phyloP scores from a whole-genome alignment of 2,888 invertebrate species.

The Tinea semifulvella region DNA sequence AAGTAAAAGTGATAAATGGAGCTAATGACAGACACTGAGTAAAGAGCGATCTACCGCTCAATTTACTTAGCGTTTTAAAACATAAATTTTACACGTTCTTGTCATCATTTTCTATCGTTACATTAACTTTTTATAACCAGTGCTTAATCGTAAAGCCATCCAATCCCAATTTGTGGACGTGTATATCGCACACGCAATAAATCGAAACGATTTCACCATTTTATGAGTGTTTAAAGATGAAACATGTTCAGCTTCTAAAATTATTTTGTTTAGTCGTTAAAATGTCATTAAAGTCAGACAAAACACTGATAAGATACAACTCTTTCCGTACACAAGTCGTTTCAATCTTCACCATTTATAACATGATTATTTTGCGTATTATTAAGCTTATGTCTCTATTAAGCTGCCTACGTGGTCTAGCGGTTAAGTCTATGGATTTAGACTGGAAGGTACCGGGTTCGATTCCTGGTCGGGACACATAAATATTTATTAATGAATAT shows the following conservation, averaged over 20 bases:
- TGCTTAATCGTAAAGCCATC: constrained; percentile 9
- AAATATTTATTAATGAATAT: too few species aligned
- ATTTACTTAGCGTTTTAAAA: not conserved
- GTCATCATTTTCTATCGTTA: constrained; percentile 11
- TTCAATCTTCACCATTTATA: not conserved
- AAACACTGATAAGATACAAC: constrained; percentile 16
- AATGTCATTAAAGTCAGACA: constrained; percentile 28
- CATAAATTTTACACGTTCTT: constrained; percentile 1
- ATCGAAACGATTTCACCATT: constrained; percentile 13
- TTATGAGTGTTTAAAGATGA: constrained; percentile 14
- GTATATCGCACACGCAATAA: constrained; percentile 13
- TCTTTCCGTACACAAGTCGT: constrained; percentile 21
- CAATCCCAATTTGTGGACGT: constrained; percentile 13
- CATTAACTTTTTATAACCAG: constrained; percentile 14
- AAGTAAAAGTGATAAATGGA: too few species aligned
- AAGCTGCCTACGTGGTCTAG: too few species aligned
- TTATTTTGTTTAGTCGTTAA: constrained; percentile 25
- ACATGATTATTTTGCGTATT: too few species aligned
- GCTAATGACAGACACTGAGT: too few species aligned
- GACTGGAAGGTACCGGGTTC: too few species aligned
- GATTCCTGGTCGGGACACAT: too few species aligned
- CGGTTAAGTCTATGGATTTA: too few species aligned
- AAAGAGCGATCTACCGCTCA: too few species aligned
- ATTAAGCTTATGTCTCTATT: too few species aligned
- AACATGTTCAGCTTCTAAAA: constrained; percentile 12